phyloP scores from a whole-genome alignment of 2,888 invertebrate species.

The Eretmocerus hayati region DNA sequence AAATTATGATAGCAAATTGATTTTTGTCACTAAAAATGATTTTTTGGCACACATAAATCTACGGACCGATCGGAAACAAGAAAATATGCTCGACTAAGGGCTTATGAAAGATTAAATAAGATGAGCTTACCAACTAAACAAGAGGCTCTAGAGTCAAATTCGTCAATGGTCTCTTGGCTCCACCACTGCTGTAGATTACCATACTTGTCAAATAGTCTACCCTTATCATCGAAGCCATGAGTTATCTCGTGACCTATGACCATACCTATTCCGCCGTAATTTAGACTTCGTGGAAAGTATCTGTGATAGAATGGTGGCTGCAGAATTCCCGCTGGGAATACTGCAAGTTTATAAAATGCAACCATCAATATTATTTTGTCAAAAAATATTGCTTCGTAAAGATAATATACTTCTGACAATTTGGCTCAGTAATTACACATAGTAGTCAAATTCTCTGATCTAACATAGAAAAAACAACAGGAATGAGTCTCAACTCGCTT shows the following conservation, averaged over 20 bases:
- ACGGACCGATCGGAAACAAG: no score
- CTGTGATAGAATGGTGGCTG: conserved; percentile 92
- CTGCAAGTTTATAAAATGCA: no score
- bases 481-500: no score
- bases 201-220: conserved; percentile 84
- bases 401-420: no score
- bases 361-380: no score
- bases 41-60: no score
- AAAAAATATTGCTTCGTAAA: no score
- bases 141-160: conserved; percentile 68
- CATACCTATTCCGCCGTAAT: conserved; percentile 85
- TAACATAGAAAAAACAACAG: no score
- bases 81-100: not conserved
- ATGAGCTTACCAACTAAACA: conserved; percentile 58
- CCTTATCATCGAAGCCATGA: conserved; percentile 86
- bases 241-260: conserved; percentile 91
- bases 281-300: conserved; percentile 71
- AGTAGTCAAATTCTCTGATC: no score
- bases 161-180: conserved; percentile 66
- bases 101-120: not conserved
- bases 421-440: no score
- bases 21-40: no score
- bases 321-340: conserved; percentile 90
- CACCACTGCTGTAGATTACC: conserved; percentile 89
- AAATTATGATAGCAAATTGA: no score